Conservation (phyloP, 2,888 invertebrate species). For the Ichneumoninae sp. region DNA sequence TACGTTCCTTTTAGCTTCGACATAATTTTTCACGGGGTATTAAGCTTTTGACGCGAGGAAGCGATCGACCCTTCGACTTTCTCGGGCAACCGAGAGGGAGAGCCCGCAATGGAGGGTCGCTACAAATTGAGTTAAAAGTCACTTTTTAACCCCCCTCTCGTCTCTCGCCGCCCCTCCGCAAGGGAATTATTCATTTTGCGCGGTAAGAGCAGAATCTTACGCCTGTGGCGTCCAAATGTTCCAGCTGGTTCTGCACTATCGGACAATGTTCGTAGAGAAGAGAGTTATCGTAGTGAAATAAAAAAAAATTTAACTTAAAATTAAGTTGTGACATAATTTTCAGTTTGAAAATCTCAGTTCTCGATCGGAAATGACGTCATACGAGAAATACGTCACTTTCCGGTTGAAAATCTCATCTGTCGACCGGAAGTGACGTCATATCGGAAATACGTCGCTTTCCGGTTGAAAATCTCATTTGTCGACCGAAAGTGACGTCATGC, state of each 20-base stretch:
- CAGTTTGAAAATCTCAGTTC: too few species aligned
- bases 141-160: constrained; percentile 12
- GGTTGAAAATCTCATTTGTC: too few species aligned
- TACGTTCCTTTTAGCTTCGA: constrained; percentile 21
- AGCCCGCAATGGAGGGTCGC: not conserved
- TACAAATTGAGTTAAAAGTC: constrained; percentile 56
- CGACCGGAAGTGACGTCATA: too few species aligned
- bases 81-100: constrained; percentile 15
- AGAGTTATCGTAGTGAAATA: not conserved
- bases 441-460: too few species aligned
- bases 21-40: constrained; percentile 46
- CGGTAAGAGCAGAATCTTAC: not conserved
- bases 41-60: constrained; percentile 45
- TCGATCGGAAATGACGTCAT: too few species aligned
- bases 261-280: not conserved
- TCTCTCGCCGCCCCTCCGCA: constrained; percentile 20
- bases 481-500: too few species aligned
- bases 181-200: constrained; percentile 16
- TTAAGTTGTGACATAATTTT: too few species aligned
- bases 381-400: too few species aligned
- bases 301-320: too few species aligned
- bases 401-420: too few species aligned
- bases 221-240: too few species aligned
- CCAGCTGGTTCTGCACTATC: too few species aligned
- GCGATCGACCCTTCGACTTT: constrained; percentile 45